phyloP scores from a whole-genome alignment of 2,797 vertebrate genomes.

The Sebastes kiyomatsui region DNA sequence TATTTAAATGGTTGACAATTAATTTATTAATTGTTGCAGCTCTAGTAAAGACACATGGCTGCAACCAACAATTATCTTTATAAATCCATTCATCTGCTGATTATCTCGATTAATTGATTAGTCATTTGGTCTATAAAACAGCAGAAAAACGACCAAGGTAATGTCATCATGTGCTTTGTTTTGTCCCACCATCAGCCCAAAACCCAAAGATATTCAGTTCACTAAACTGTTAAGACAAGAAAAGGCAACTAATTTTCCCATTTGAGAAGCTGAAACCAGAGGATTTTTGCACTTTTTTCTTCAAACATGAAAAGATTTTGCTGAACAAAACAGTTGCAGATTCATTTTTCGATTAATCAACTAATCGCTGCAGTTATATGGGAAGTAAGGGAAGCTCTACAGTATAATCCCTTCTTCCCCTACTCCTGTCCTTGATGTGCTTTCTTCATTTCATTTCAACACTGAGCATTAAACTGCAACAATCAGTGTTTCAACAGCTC shows the following conservation, averaged over 20 bases:
- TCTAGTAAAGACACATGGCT: no score
- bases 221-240: not conserved
- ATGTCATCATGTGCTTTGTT: not conserved
- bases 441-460: constrained; percentile 21
- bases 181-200: not conserved
- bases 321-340: not conserved
- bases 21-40: no score
- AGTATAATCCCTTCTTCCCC: not conserved
- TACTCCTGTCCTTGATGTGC: not conserved
- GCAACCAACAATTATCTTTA: not conserved
- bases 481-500: not conserved
- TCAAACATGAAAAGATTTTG: not conserved
- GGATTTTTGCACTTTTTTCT: not conserved
- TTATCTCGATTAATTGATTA: not conserved
- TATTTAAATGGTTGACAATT: no score
- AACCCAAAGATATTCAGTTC: not conserved
- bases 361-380: not conserved
- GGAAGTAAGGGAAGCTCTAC: not conserved
- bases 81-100: not conserved
- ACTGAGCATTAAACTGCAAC: not conserved
- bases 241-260: not conserved
- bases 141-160: not conserved
- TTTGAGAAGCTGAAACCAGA: not conserved
- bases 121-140: not conserved
- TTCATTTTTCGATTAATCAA: not conserved